phyloP scores from a whole-genome alignment of 2,797 vertebrate species.

The Ctenochaetus hawaiiensis region DNA sequence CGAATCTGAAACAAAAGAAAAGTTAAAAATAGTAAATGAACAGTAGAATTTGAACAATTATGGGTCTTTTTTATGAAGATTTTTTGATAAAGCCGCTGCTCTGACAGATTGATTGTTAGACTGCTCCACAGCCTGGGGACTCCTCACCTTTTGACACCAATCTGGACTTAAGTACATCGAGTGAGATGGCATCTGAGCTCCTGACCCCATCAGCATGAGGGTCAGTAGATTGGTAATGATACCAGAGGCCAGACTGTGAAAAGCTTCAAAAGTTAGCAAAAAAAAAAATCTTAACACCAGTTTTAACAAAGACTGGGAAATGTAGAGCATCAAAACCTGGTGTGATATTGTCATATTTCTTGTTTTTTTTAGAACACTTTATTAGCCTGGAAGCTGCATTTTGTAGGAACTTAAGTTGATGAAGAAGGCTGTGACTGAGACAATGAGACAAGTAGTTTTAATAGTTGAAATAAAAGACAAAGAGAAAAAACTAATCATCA shows the following conservation, averaged over 20 bases:
- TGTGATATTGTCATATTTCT: no score
- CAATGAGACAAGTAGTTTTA: no score
- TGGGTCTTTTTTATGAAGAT: background rate
- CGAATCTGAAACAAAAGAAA: no score
- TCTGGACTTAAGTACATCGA: constrained; percentile 6
- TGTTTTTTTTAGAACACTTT: no score
- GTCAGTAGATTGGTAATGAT: background rate
- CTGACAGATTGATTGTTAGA: background rate
- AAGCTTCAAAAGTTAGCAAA: background rate
- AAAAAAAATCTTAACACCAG: background rate
- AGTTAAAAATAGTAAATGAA: background rate
- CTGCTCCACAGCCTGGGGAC: background rate
- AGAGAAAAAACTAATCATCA: background rate
- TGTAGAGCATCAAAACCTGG: no score
- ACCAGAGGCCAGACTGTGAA: background rate
- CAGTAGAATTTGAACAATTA: background rate
- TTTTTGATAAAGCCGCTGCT: background rate
- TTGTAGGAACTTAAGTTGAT: no score
- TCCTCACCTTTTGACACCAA: constrained; percentile 13
- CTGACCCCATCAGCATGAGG: background rate
- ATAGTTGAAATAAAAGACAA: background rate
- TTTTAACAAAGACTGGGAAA: no score
- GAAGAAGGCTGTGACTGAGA: no score
- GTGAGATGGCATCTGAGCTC: constrained; percentile 1
- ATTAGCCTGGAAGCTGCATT: no score